phyloP scores from a whole-genome alignment of 2,888 invertebrate genomes.

The Nemapogon koenigi region DNA sequence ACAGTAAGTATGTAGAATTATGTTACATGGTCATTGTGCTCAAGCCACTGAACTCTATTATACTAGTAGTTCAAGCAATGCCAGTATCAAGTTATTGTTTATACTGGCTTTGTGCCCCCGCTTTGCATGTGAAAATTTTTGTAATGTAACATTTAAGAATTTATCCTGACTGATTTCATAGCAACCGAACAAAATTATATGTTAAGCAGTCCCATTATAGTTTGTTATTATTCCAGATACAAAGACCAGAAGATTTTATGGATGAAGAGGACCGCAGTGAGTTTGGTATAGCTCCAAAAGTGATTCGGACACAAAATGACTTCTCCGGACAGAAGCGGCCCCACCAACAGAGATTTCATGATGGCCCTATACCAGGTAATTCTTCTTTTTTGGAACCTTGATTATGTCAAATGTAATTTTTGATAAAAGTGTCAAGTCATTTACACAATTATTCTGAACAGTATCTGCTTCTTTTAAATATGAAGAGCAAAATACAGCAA shows the following conservation, averaged over 20 bases:
- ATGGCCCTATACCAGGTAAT: conserved; percentile 56
- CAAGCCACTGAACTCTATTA: too few relatives aligned
- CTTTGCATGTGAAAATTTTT: too few relatives aligned
- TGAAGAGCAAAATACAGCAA: too few relatives aligned
- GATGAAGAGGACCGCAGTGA: conserved; percentile 96
- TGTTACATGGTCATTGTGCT: too few relatives aligned
- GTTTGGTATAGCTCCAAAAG: conserved; percentile 93
- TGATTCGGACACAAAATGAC: conserved; percentile 79
- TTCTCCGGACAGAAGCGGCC: conserved; percentile 65
- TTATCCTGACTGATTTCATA: too few relatives aligned
- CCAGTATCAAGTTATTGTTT: too few relatives aligned
- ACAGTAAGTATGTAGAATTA: too few relatives aligned
- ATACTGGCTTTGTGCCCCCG: too few relatives aligned
- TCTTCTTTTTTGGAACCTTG: conserved; percentile 1
- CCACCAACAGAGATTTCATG: conserved; percentile 29
- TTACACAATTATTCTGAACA: not conserved
- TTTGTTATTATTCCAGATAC: conserved; percentile 51
- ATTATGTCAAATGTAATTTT: too few relatives aligned
- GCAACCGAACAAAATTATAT: too few relatives aligned
- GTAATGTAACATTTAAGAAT: too few relatives aligned
- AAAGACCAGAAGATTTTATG: conserved; percentile 94
- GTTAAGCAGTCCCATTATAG: not conserved
- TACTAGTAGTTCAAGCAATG: too few relatives aligned
- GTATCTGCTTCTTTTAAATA: not conserved
- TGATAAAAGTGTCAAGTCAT: not conserved